Base-by-base conservation (phyloP, 1,140 invertebrate genomes). In the Mycetomoellerius zeteki region DNA sequence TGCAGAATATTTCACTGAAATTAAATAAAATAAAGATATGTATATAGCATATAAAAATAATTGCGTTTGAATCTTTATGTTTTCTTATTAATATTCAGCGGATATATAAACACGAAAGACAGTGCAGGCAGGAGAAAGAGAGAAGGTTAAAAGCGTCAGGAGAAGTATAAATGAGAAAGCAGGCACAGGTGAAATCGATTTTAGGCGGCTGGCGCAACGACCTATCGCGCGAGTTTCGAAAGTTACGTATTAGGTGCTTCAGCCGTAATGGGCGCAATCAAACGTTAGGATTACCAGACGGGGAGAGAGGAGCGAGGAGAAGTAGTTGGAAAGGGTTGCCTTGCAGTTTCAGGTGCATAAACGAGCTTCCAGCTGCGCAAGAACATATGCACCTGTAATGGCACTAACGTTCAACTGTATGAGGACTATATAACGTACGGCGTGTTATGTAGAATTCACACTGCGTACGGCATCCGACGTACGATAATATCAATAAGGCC, bases 261-360 rank as follows among this genome's bases (percentile, higher is more conserved):
- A 88, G 84, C 86, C 76, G 91, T 92, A 94, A 93, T 94, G 88
- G 93, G 90, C 88, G 91, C 91, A 93, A 94, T 94, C 93, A 94
- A 94, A 93, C 87, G 91, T 92, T 90, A 91, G 90, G 89, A 93
- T 93, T 94, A 93, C 92, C 86, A 93, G 86, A 86, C 50, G 56
- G 43, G 78, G 47, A 12, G 24, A 21, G 33, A 24, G 24, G n/a
- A 27, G 54, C 6, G 56, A 24, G 50, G 27, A 21, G 24, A 24
- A 50, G 1, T 4, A 12, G 50, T 82, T 43, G 73, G 47, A 78
- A 85, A 71, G 88, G 64, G 58, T 80, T 80, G 19, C 50, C 56
- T 58, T 67, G 54, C 85, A 76, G 76, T 91, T 85, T 82, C 90
- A 87, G 72, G 72, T 71, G 87, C 85, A 86, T 90, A 90, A 91